Evolutionary conservation across 1,140 invertebrate genomes (phyloP).

Genomic region (Saccostrea cuccullata): DNA sequence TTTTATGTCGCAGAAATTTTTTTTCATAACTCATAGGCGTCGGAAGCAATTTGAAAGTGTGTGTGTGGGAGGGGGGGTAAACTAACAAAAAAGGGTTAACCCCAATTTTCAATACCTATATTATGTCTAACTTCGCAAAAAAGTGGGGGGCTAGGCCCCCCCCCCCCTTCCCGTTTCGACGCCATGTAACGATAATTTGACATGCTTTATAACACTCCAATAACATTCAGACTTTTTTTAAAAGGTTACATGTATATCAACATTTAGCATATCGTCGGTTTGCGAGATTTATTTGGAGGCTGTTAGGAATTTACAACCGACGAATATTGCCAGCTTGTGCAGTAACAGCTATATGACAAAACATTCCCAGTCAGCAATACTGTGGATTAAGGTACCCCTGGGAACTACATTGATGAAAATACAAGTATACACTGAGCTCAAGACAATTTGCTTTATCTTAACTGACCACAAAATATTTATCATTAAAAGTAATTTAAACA

Average conservation of each 20-base stretch:
- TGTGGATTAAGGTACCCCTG: slow-evolving; percentile 32
- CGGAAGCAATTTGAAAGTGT: too few species aligned
- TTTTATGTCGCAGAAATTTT: too few species aligned
- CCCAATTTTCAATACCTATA: too few species aligned
- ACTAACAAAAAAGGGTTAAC: too few species aligned
- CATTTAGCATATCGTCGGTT: slow-evolving; percentile 52
- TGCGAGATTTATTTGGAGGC: slow-evolving; percentile 48
- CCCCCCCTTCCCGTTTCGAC: not conserved
- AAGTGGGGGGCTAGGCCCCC: not conserved
- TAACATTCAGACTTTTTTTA: not conserved
- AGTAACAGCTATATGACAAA: slow-evolving; percentile 31
- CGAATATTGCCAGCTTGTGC: slow-evolving; percentile 50
- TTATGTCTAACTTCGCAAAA: too few species aligned
- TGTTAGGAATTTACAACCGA: slow-evolving; percentile 45
- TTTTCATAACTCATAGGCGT: too few species aligned
- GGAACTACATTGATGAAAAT: not conserved
- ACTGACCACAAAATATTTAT: not conserved
- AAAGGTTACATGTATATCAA: slow-evolving; percentile 44
- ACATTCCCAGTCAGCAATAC: slow-evolving; percentile 28
- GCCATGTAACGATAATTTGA: not conserved
- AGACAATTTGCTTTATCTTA: not conserved
- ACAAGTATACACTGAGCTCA: not conserved
- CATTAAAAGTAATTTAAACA: too few species aligned
- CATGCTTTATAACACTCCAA: not conserved
- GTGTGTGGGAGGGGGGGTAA: not conserved